phyloP scores from a whole-genome alignment of 1,140 invertebrate species.

The Sogatella furcifera region DNA sequence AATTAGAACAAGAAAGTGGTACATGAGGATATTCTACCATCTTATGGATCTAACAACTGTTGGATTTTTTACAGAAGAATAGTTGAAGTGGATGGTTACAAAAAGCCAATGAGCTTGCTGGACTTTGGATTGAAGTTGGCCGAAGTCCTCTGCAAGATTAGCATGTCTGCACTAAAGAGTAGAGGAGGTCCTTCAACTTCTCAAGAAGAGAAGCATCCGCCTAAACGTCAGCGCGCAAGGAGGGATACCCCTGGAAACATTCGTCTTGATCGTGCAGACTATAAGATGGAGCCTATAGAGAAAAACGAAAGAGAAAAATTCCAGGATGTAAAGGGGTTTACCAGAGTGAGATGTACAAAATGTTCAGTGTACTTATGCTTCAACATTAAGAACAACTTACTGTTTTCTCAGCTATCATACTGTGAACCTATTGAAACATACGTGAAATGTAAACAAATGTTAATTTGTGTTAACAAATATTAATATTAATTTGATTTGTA shows the following conservation, averaged over 20 bases:
- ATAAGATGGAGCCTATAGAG: background rate
- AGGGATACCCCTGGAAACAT: background rate
- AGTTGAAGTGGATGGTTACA: background rate
- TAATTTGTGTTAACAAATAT: no score
- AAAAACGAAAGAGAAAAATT: background rate
- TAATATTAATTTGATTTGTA: no score
- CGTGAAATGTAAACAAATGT: background rate
- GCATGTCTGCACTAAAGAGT: background rate
- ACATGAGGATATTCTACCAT: slow-evolving; percentile 10
- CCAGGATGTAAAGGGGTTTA: background rate
- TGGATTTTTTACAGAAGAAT: background rate
- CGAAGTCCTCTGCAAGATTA: background rate
- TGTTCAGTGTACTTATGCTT: background rate
- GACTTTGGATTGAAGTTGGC: background rate
- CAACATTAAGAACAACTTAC: background rate
- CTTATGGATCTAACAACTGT: background rate
- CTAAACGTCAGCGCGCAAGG: background rate
- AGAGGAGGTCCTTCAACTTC: background rate
- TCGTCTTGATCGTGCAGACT: background rate
- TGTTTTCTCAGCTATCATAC: background rate
- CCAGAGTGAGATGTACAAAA: background rate
- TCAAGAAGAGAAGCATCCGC: background rate
- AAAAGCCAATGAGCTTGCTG: background rate
- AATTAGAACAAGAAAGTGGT: slow-evolving; percentile 20
- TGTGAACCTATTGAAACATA: slow-evolving; percentile 4